Conservation (phyloP, 2,888 invertebrate genomes). For the Phortica magna region DNA sequence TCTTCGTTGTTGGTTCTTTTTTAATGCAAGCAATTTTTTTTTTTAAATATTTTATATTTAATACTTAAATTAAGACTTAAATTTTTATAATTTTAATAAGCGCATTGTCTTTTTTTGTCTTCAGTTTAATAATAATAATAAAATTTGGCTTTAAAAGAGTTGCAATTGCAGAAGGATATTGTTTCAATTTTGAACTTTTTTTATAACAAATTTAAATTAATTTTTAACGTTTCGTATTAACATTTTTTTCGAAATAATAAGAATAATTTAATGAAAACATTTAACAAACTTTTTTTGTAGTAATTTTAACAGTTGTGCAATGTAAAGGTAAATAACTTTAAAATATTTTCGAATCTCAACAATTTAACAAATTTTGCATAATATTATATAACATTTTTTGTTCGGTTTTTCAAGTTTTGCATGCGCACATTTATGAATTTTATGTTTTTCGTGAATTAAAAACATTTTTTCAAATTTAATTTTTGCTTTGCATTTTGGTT, state of each 20-base stretch:
- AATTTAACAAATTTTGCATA: constrained; percentile 8
- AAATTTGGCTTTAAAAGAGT: constrained; percentile 16
- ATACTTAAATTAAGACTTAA: constrained; percentile 12
- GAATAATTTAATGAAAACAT: constrained; percentile 28
- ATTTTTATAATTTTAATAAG: constrained; percentile 29
- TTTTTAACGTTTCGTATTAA: constrained; percentile 37
- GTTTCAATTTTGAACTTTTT: constrained; percentile 21
- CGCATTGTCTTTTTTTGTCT: neutral
- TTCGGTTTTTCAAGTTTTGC: too few species aligned
- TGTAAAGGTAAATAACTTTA: neutral
- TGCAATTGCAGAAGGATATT: constrained; percentile 16
- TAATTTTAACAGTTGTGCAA: neutral
- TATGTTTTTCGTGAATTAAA: neutral
- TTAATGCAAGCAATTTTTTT: constrained; percentile 22
- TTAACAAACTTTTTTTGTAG: constrained; percentile 24
- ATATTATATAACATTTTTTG: neutral
- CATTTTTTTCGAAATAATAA: neutral
- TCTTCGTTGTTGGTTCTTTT: constrained; percentile 13
- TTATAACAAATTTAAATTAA: constrained; percentile 35
- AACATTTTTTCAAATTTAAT: neutral
- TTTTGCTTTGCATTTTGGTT: neutral
- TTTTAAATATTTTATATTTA: constrained; percentile 11
- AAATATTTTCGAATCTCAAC: constrained; percentile 21
- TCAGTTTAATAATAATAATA: constrained; percentile 15
- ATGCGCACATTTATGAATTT: neutral